phyloP scores from a whole-genome alignment of 1,140 invertebrate genomes.

The Sarcophaga bullata region DNA sequence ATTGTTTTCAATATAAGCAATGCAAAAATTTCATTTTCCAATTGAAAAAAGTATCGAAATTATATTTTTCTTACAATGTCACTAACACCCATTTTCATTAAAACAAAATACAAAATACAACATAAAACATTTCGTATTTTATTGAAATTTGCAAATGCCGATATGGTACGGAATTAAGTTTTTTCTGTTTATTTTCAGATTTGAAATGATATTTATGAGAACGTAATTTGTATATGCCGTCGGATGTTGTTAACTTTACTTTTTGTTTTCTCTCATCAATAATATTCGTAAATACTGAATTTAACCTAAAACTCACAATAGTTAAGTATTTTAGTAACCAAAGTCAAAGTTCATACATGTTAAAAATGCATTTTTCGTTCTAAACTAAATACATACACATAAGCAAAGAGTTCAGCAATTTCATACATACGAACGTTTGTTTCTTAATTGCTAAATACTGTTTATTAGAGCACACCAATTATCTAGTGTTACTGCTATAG shows the following conservation, averaged over 20 bases:
- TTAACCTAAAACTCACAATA: conserved; percentile 36
- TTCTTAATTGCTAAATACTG: neutral
- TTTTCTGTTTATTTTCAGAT: conserved; percentile 25
- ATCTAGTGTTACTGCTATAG: neutral
- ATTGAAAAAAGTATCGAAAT: no score
- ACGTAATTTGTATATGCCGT: conserved; percentile 10
- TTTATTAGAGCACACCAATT: conserved; percentile 18
- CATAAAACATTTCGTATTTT: no score
- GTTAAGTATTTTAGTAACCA: conserved; percentile 20
- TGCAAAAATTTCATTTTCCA: no score
- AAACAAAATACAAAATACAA: neutral
- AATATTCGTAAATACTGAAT: conserved; percentile 35
- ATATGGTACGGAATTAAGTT: neutral
- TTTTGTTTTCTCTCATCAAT: neutral
- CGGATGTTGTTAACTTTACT: conserved; percentile 9
- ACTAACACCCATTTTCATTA: neutral
- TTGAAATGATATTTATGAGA: conserved; percentile 28
- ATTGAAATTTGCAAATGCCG: neutral
- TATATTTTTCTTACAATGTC: no score
- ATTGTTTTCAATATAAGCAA: no score
- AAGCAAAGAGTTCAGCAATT: neutral
- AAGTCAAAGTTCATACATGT: conserved; percentile 33
- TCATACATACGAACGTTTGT: neutral
- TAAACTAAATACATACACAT: neutral
- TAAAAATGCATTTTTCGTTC: neutral